phyloP scores from a whole-genome alignment of 2,888 invertebrate genomes.

The Stenichneumon culpator region DNA sequence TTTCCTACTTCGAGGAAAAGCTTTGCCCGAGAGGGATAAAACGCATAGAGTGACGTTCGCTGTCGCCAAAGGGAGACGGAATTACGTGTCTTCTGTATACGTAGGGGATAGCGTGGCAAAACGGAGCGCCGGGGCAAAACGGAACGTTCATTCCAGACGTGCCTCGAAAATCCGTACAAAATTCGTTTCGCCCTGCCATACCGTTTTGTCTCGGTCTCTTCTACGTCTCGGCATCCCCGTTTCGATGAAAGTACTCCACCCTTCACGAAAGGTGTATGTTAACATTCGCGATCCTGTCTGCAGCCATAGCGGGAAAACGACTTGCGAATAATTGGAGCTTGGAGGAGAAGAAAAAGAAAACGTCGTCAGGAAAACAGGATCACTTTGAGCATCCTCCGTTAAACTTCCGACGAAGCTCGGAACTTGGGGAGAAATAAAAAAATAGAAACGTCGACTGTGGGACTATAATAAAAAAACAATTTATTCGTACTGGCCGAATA shows the following conservation, averaged over 20 bases:
- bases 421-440: constrained; percentile 1
- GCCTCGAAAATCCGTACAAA: background rate
- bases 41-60: constrained; percentile 25
- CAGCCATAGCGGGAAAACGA: background rate
- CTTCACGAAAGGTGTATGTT: background rate
- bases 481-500: constrained; percentile 37
- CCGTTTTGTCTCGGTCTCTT: background rate
- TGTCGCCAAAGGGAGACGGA: constrained; percentile 14
- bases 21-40: constrained; percentile 37
- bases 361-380: background rate
- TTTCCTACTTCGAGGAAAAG: constrained; percentile 29
- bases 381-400: constrained; percentile 3
- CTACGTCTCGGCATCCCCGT: background rate
- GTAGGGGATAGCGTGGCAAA: background rate
- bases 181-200: background rate
- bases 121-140: background rate
- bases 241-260: constrained; percentile 1
- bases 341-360: background rate
- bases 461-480: constrained; percentile 46
- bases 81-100: constrained; percentile 18
- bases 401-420: constrained; percentile 19
- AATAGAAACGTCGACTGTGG: constrained; percentile 20
- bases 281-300: background rate
- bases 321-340: background rate
- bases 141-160: background rate